These are phyloP conservation scores for Athripsodes cinereus DNA, from an alignment of 2,888 invertebrate genomes.

Conservation along the genomic window DNA sequence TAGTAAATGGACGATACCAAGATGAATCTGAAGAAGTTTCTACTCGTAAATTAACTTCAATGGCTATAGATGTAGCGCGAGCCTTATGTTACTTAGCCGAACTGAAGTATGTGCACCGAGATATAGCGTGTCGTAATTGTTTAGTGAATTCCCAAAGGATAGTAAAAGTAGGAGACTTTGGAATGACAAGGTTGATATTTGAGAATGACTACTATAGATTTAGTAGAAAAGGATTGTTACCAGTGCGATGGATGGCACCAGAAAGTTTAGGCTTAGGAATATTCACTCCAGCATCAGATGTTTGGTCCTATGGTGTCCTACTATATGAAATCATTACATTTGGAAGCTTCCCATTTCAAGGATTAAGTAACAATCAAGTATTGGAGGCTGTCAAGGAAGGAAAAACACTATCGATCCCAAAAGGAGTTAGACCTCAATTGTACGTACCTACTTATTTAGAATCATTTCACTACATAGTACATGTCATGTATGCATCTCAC, in stretches of 20 bases:
- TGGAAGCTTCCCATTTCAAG: conserved; percentile 87
- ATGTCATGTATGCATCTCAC: too few relatives aligned
- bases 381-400: conserved; percentile 73
- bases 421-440: conserved; percentile 72
- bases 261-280: conserved; percentile 77
- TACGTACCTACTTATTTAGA: conserved; percentile 48
- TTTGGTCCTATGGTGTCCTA: conserved; percentile 86
- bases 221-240: conserved; percentile 79
- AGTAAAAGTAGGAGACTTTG: conserved; percentile 83
- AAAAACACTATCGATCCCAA: conserved; percentile 65
- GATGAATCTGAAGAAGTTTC: conserved; percentile 74
- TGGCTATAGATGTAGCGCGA: conserved; percentile 83
- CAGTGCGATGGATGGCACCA: conserved; percentile 92
- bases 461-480: too few relatives aligned
- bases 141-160: conserved; percentile 66
- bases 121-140: conserved; percentile 76
- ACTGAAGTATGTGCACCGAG: conserved; percentile 83
- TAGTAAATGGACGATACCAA: conserved; percentile 59
- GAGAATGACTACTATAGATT: conserved; percentile 88
- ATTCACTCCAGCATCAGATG: conserved; percentile 81
- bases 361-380: conserved; percentile 79
- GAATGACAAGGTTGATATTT: conserved; percentile 84
- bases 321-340: conserved; percentile 86
- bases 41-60: conserved; percentile 70
- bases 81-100: conserved; percentile 81